Conservation (phyloP, 2,888 invertebrate genomes). For the Andrena flavipes region DNA sequence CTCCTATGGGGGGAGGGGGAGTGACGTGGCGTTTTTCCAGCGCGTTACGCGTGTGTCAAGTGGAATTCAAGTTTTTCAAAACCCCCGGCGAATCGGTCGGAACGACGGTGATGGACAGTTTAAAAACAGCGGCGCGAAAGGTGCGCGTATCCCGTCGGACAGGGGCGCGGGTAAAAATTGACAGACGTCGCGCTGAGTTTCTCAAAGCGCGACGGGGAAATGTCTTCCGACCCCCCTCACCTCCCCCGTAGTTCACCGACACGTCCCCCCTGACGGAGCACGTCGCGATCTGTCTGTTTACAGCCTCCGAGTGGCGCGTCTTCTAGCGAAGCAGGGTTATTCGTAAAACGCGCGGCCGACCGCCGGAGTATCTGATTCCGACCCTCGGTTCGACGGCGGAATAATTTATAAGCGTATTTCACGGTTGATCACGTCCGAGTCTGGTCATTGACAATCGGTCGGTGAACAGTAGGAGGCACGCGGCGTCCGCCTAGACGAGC, state of each 20-base stretch:
- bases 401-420: conserved; percentile 67
- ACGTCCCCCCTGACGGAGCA: background rate
- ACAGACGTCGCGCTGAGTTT: conserved; percentile 54
- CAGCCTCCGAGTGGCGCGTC: background rate
- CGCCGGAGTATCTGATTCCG: conserved; percentile 40
- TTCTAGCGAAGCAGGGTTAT: background rate
- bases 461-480: conserved; percentile 61
- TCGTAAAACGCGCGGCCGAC: conserved; percentile 6
- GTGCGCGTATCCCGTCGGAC: conserved; percentile 24
- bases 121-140: conserved; percentile 41
- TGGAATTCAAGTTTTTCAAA: conserved; percentile 39
- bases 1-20: background rate
- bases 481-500: conserved; percentile 23
- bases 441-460: conserved; percentile 64
- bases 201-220: conserved; percentile 13
- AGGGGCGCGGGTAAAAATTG: conserved; percentile 36
- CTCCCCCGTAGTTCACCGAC: background rate
- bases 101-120: conserved; percentile 52
- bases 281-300: background rate
- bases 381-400: conserved; percentile 7
- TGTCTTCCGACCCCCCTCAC: background rate
- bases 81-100: conserved; percentile 32
- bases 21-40: conserved; percentile 33
- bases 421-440: conserved; percentile 67
- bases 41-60: conserved; percentile 39